Evolutionary conservation across 2,797 vertebrate genomes (phyloP).

Genomic region (Gobio occitaniae): DNA sequence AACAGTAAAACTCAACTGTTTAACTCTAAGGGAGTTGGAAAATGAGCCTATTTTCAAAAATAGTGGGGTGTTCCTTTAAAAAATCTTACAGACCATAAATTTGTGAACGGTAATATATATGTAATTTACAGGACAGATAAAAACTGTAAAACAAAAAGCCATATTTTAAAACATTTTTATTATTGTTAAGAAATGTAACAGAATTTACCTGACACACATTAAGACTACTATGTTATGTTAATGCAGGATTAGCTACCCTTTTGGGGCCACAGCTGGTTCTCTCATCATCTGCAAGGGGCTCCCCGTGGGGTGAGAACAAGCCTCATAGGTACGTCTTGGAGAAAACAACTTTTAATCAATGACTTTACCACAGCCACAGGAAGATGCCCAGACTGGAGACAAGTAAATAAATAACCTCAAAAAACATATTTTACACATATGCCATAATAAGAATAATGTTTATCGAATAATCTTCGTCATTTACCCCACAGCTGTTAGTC

Average conservation of each 20-base stretch:
- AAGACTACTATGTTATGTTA: neutral
- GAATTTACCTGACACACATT: conserved; percentile 6
- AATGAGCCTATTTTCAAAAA: too few relatives aligned
- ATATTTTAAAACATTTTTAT: neutral
- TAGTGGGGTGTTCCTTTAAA: neutral
- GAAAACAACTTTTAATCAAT: conserved; percentile 51
- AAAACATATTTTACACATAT: conserved; percentile 13
- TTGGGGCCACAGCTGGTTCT: conserved; percentile 48
- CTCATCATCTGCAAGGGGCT: conserved; percentile 32
- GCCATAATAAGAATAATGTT: neutral
- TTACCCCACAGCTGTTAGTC: conserved; percentile 9
- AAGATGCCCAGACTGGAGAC: neutral
- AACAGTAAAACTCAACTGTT: too few relatives aligned
- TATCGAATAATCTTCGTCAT: neutral
- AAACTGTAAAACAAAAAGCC: neutral
- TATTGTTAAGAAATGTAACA: neutral
- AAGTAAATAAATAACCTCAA: conserved; percentile 6
- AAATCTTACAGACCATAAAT: neutral
- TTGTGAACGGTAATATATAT: neutral
- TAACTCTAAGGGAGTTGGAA: too few relatives aligned
- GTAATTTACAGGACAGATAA: neutral
- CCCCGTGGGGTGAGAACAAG: conserved; percentile 20
- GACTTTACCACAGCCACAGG: conserved; percentile 46
- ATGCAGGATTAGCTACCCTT: conserved; percentile 10
- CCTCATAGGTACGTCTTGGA: conserved; percentile 28